phyloP scores from a whole-genome alignment of 2,113 vertebrate genomes.

The Micronisus gabar region DNA sequence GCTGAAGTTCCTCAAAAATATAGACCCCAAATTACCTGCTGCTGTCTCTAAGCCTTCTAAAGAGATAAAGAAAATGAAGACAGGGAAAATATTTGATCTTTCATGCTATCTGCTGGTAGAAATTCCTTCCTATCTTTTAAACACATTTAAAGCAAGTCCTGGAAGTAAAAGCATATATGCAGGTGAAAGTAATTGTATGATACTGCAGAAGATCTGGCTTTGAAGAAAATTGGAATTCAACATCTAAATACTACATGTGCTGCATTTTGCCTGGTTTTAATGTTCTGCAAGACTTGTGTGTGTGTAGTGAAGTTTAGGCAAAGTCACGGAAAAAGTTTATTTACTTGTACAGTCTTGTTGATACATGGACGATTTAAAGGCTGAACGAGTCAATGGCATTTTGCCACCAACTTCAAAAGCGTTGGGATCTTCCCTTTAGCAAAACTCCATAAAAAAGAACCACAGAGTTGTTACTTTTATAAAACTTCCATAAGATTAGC shows the following conservation, averaged over 20 bases:
- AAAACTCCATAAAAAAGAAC: background rate
- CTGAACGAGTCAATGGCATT: background rate
- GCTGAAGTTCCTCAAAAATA: background rate
- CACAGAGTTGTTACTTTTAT: background rate
- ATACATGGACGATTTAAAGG: background rate
- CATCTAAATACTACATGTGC: background rate
- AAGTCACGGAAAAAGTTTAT: background rate
- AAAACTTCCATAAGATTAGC: background rate
- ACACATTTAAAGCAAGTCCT: constrained; percentile 26
- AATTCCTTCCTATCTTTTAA: constrained; percentile 43
- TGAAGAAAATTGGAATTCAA: constrained; percentile 19
- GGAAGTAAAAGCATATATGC: background rate
- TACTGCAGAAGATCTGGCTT: constrained; percentile 3
- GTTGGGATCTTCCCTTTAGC: background rate
- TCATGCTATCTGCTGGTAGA: constrained; percentile 4
- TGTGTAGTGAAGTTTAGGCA: background rate
- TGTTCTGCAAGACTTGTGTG: background rate
- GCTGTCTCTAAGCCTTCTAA: background rate
- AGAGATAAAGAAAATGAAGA: constrained; percentile 50
- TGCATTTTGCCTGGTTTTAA: background rate
- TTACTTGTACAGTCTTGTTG: background rate
- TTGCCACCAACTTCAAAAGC: background rate
- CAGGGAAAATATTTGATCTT: constrained; percentile 32
- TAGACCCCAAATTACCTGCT: constrained; percentile 22
- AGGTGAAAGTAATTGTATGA: constrained; percentile 30